Evolutionary conservation across 2,113 vertebrate genomes (phyloP), one percentile per base, ranked within the genome.

Genomic region (Proterorhinus semilunaris): DNA sequence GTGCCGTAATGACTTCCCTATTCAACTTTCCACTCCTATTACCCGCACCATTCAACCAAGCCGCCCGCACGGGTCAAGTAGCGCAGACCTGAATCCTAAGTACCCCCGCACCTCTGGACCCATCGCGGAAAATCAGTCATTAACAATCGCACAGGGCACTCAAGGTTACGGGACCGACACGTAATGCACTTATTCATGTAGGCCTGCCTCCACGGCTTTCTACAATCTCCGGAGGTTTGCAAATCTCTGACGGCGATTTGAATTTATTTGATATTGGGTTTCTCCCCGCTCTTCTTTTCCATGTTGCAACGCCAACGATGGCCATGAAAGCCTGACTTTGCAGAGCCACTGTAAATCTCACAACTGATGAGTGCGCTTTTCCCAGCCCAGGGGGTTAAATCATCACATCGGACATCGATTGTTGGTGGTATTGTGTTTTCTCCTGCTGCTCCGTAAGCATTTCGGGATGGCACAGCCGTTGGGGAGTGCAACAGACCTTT

Each of bases 21-120:
- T 79, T 83, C 74, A 85, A 48, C 65, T 51, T 13, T 50, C 67
- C 57, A 45, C 54, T 55, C 68, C 81, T 69, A 79, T 87, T 86
- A 86, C 58, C 53, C 10, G 50, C 7, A 13, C 79, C 79, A 48
- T 83, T 82, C 74, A 74, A 63, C 71, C n/a, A 0, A 45, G 54
- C 58, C 55, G 61, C 16, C 66, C 43, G 1, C 8, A 4, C 42
- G 66, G 83, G 85, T 87, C 85, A 88, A 80, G 77, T 76, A 78
- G 62, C 67, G 82, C 71, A 75, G 79, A 86, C 85, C 80, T 83
- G 83, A 85, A 83, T 86, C 80, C 84, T 67, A 72, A 83, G 74
- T 78, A 71, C 80, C 50, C 4, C 27, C 1, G 27, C 27, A 36
- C 27, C 27, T 36, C 27, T 36, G 27, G 27, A 36, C 27, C 27